Percentiles rank a stretch among this genome's conserved stretches.
Conservation (phyloP, 2,113 vertebrate species). For the Boulengeromyrus knoepffleri region DNA sequence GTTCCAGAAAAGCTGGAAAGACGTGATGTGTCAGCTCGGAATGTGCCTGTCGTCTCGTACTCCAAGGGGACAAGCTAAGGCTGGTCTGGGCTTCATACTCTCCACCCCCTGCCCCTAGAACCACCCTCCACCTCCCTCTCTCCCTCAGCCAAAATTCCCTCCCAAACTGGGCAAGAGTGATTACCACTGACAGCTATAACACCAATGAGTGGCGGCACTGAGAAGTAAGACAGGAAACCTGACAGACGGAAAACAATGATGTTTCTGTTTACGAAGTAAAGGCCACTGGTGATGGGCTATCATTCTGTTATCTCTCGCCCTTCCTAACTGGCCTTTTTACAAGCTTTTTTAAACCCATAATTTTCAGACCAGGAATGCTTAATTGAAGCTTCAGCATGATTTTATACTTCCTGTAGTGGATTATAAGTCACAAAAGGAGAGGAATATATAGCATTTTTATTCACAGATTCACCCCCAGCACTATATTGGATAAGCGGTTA, state of each 20-base stretch:
- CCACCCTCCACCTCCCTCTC: background rate
- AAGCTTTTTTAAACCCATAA: background rate
- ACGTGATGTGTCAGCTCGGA: background rate
- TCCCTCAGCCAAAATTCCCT: background rate
- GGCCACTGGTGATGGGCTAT: background rate
- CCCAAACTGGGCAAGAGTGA: background rate
- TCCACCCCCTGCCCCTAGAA: background rate
- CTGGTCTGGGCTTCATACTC: background rate
- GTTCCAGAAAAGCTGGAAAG: background rate
- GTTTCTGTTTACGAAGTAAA: background rate
- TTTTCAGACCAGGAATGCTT: conserved; percentile 1
- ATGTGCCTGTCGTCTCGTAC: background rate
- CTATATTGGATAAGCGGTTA: background rate
- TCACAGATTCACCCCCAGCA: background rate
- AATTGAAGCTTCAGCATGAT: background rate
- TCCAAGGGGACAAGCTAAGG: background rate
- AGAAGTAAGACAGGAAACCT: background rate
- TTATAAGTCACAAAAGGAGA: background rate
- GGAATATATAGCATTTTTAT: background rate
- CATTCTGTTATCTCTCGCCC: background rate
- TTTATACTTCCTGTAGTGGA: background rate
- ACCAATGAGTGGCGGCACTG: background rate
- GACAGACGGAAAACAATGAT: background rate
- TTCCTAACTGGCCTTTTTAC: background rate
- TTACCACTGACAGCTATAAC: background rate